Base-by-base conservation (phyloP, 1,140 invertebrate species). In the Listronotus oregonensis region DNA sequence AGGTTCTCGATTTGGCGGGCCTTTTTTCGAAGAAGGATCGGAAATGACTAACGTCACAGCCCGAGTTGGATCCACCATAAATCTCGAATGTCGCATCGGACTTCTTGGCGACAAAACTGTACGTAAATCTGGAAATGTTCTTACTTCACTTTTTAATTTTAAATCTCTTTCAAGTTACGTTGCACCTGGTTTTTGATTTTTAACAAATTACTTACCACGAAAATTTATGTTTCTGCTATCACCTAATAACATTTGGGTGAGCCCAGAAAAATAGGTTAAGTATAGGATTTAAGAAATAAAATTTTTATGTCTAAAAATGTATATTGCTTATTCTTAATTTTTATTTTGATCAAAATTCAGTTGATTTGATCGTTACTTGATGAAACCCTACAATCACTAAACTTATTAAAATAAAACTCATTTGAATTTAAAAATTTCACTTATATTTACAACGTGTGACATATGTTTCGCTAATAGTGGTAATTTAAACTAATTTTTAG, bases 101-200 rank as follows among this genome's bases (percentile, higher is more conserved):
- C 80, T 92, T 61, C 82, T 94, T 15, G 90, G 91, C 75, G 91
- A 93, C 82, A 93, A 93, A 85, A 93, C 90, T 79, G 92, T 93
- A 77, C 87, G 89, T 51, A 61, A 66, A 51, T 65, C 39, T 43
- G 12, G 12, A 42, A 50, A 51, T 34, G 49, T 44, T 42, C 15
- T 42, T 82, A 32, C 14, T 14, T 32, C 10, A 21, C 46, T 55
- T 21, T 47, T 49, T 60, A 32, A 46, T 58, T 40, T 42, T 56
- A 18, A 21, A 40, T 12, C 52, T n/a, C 15, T 34, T n/a, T 56
- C 52, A 6, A 18, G 14, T 56, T 40, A 42, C 15, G n/a, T 34
- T 42, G 52, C 52, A 56, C 52, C 52, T 56, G 52, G 40, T 14
- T 56, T 52, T 52, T 34, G 12, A 34, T 56, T 42, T 56, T 42